Evolutionary conservation across 2,888 invertebrate species (phyloP), one percentile per base, ranked within the genome.

Genomic region (Brachyptera putata): DNA sequence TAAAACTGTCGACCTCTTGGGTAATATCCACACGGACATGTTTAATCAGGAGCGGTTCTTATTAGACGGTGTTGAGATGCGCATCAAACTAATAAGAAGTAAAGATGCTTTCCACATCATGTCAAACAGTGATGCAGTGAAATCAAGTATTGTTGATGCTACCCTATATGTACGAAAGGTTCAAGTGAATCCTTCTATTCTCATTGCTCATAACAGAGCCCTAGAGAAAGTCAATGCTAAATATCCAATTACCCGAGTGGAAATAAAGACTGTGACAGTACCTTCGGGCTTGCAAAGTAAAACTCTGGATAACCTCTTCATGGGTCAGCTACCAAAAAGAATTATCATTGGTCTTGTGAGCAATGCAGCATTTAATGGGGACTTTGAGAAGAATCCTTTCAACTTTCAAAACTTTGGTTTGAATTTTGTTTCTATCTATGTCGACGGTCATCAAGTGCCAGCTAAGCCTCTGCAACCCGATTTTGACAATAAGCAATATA

Each of bases 121-220:
- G 36, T 59, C 46, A 16, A 49, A 25, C 25, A 48, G 49, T 3
- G 16, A 9, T 1, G 39, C 25, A 5, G 62, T 41, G 26, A 66
- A 65, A 55, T 49, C 67, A 3, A 43, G 64, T 4, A 61, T 69
- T 26, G 34, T 60, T 4, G 66, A 68, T n/a, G 65, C 63, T 5
- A 61, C 65, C 22, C 59, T 70, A 13, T 56, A 66, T n/a, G 61
- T 70, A 3, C 25, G 67, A n/a, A 64, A 66, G 3, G 61, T 62
- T 0, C 65, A 65, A 21, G 65, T 69, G 14, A 66, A 58, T 9
- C 69, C 68, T 0, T 65, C 62, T 1, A 64, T 71, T 2, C 24
- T 69, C 16, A 18, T 70, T 2, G 67, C 66, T 1, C 69, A 70
- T 37, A 61, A 65, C 4, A 66, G 65, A 57, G 63, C 66, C 7